Conservation (phyloP, 37 sponge, comb jelly and placozoan species). For the Cladorhizidae sp. region DNA sequence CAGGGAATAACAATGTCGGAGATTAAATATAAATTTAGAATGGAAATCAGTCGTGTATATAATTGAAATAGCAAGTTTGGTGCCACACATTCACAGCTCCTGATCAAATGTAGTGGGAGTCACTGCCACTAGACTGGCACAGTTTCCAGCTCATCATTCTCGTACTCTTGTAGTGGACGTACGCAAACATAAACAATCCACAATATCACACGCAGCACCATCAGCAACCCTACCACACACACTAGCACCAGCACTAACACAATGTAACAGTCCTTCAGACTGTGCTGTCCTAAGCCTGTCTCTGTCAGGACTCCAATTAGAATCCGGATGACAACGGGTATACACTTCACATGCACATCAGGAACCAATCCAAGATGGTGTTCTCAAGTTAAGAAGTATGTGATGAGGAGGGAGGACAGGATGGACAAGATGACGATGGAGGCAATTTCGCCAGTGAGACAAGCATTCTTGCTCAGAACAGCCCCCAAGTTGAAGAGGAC, state of each 20-base stretch:
- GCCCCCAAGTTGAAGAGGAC: conserved; percentile 32
- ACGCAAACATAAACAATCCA: conserved; percentile 8
- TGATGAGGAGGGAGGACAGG: background rate
- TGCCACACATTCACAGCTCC: too few species aligned
- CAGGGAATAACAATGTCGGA: too few species aligned
- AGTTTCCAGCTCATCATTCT: background rate
- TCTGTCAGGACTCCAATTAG: conserved; percentile 18
- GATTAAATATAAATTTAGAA: too few species aligned
- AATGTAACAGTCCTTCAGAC: background rate
- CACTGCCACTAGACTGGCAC: background rate
- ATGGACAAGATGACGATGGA: conserved; percentile 27
- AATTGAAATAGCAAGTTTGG: too few species aligned
- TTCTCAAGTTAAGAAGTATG: conserved; percentile 47
- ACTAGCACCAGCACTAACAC: conserved; percentile 24
- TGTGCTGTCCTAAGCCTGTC: background rate
- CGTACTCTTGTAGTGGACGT: conserved; percentile 21
- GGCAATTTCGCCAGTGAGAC: background rate
- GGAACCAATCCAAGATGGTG: conserved; percentile 41
- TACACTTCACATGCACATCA: conserved; percentile 1
- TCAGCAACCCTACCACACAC: background rate
- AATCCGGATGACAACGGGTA: conserved; percentile 46
- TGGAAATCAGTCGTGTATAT: too few species aligned
- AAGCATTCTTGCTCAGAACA: conserved; percentile 20
- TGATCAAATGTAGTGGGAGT: too few species aligned
- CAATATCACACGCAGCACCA: conserved; percentile 18